Percentiles rank a stretch among this genome's conserved stretches.
These are phyloP conservation scores for Nycteola revayana DNA, from an alignment of 2,888 invertebrate genomes.

Conservation along the genomic window DNA sequence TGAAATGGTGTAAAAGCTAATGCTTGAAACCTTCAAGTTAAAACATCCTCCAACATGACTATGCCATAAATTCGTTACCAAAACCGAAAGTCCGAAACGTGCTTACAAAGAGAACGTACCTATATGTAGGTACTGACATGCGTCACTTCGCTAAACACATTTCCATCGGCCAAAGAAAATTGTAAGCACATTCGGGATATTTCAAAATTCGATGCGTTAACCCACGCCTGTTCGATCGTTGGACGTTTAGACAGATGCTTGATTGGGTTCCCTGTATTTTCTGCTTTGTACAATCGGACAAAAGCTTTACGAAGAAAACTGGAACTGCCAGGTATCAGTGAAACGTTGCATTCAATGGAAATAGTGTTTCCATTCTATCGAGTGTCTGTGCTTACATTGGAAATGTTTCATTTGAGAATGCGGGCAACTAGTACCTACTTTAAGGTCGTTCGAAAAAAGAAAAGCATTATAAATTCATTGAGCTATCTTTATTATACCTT, in stretches of 20 bases:
- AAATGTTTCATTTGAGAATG: slow-evolving; percentile 14
- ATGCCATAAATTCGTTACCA: too few species aligned
- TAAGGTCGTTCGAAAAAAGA: too few species aligned
- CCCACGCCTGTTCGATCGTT: slow-evolving; percentile 32
- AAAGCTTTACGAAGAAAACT: slow-evolving; percentile 50
- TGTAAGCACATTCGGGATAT: slow-evolving; percentile 22
- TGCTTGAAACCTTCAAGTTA: too few species aligned
- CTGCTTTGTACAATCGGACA: slow-evolving; percentile 48
- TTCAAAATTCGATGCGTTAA: slow-evolving; percentile 33
- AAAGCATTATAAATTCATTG: too few species aligned
- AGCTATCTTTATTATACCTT: too few species aligned
- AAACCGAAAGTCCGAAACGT: too few species aligned
- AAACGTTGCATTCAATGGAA: slow-evolving; percentile 46
- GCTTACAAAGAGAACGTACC: too few species aligned
- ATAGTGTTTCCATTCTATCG: slow-evolving; percentile 52
- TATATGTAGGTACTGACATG: too few species aligned
- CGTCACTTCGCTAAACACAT: too few species aligned
- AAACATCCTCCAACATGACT: too few species aligned
- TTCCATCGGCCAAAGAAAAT: slow-evolving; percentile 9
- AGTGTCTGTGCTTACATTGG: slow-evolving; percentile 27
- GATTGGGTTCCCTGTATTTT: slow-evolving; percentile 57
- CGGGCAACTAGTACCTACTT: too few species aligned
- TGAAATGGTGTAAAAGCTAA: too few species aligned
- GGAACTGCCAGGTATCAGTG: slow-evolving; percentile 39
- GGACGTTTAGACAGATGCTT: slow-evolving; percentile 57